Percentiles rank a stretch among this genome's conserved stretches.
phyloP scores from a whole-genome alignment of 2,888 invertebrate species.

The Hedychridium roseum region DNA sequence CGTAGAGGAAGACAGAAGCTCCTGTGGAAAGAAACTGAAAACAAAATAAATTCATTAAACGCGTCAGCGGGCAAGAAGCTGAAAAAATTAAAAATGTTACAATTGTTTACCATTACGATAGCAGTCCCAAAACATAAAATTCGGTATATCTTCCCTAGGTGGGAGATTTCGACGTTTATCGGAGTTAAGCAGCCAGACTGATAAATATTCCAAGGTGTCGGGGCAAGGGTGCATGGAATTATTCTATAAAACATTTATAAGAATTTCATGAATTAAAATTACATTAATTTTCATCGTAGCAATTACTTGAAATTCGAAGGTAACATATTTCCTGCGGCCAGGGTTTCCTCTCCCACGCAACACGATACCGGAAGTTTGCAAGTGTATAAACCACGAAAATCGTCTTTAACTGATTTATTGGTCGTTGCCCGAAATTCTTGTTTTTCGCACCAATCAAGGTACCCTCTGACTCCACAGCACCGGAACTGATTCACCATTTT shows the following conservation, averaged over 20 bases:
- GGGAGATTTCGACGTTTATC: conserved; percentile 27
- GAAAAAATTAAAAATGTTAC: too few species aligned
- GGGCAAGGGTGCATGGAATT: too few species aligned
- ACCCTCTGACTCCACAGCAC: conserved; percentile 31
- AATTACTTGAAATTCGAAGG: neutral
- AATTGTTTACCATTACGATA: conserved; percentile 28
- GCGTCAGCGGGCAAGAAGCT: neutral
- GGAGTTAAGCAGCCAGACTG: conserved; percentile 25
- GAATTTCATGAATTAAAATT: conserved; percentile 1
- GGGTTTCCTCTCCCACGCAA: conserved; percentile 15
- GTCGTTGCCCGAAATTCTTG: conserved; percentile 5
- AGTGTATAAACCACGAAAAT: conserved; percentile 25
- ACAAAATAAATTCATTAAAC: neutral
- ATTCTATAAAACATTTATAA: neutral
- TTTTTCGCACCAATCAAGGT: conserved; percentile 31
- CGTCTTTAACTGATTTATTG: conserved; percentile 5
- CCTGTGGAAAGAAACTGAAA: conserved; percentile 23
- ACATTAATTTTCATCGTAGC: conserved; percentile 7
- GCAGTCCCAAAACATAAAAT: conserved; percentile 22
- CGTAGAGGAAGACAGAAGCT: conserved; percentile 16
- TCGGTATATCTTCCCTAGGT: conserved; percentile 27
- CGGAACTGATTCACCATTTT: conserved; percentile 20
- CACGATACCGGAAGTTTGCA: conserved; percentile 32
- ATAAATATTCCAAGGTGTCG: conserved; percentile 29
- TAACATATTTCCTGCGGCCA: neutral